These are phyloP conservation scores for Leptura quadrifasciata DNA, from an alignment of 2,888 invertebrate genomes.

Conservation along the genomic window DNA sequence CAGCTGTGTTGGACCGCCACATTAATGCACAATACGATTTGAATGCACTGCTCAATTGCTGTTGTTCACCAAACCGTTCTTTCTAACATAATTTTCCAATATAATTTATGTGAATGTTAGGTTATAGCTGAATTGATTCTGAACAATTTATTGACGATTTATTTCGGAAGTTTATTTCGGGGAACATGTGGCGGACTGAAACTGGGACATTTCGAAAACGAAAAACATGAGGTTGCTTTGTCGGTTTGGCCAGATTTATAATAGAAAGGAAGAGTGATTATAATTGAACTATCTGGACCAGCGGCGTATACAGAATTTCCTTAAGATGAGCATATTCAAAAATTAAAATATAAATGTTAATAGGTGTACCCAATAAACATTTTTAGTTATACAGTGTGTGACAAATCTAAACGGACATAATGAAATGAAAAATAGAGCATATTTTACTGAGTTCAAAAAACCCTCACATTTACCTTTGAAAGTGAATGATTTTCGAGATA, in stretches of 20 bases:
- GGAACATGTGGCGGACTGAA: constrained; percentile 20
- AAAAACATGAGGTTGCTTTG: not conserved
- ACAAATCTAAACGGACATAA: too few relatives aligned
- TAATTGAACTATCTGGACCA: too few relatives aligned
- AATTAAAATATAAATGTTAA: too few relatives aligned
- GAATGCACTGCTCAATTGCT: constrained; percentile 52
- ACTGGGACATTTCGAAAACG: constrained; percentile 13
- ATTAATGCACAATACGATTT: constrained; percentile 55
- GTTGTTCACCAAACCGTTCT: constrained; percentile 47
- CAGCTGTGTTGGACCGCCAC: constrained; percentile 45
- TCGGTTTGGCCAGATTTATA: not conserved
- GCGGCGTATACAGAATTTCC: too few relatives aligned
- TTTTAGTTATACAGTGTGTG: too few relatives aligned
- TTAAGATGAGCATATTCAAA: too few relatives aligned
- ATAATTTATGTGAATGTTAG: constrained; percentile 51
- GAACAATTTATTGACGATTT: constrained; percentile 47
- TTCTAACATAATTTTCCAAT: constrained; percentile 50
- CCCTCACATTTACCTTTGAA: too few relatives aligned
- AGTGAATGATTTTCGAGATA: too few relatives aligned
- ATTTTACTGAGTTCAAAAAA: too few relatives aligned
- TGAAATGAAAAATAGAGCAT: too few relatives aligned
- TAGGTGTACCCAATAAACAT: too few relatives aligned
- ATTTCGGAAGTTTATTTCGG: constrained; percentile 46
- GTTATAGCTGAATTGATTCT: constrained; percentile 49
- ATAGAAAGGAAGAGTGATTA: not conserved